These are phyloP conservation scores for Zaprionus taronus DNA, from an alignment of 1,140 invertebrate genomes.

Conservation along the genomic window DNA sequence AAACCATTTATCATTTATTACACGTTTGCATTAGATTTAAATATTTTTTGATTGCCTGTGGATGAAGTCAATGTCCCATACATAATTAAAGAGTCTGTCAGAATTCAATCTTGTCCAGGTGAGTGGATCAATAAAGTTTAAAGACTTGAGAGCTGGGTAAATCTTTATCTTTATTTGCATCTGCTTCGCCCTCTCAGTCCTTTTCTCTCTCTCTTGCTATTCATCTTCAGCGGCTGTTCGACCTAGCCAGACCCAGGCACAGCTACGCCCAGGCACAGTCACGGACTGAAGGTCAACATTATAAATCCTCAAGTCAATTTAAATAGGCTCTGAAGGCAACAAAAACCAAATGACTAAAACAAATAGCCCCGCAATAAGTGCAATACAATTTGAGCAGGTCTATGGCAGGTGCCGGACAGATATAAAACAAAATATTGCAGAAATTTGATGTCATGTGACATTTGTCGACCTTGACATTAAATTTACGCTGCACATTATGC, in stretches of 20 bases:
- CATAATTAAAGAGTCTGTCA: too few species aligned
- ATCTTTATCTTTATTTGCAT: background rate
- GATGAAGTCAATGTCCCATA: too few species aligned
- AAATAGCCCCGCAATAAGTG: conserved; percentile 11
- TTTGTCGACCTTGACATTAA: background rate
- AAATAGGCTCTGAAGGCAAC: background rate
- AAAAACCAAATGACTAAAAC: conserved; percentile 9
- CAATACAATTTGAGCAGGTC: background rate
- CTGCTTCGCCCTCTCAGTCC: background rate
- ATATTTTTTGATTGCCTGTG: too few species aligned
- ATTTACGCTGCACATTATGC: background rate
- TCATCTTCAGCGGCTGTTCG: background rate
- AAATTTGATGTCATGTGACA: conserved; percentile 2
- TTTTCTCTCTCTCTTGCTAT: background rate
- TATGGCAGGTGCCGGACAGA: background rate
- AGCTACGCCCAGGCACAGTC: background rate
- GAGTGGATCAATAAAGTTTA: background rate
- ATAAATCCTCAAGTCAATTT: conserved; percentile 7
- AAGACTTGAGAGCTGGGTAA: background rate
- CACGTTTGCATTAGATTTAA: too few species aligned
- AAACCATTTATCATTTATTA: too few species aligned
- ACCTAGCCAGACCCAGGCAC: background rate
- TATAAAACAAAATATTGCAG: conserved; percentile 1
- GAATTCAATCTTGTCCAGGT: background rate
- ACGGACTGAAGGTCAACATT: background rate